Evolutionary conservation across 30 jellyfish, hydroid and myxozoan genomes (phyloP), one percentile per base, ranked within the genome.

Genomic region (Aurelia sp.): DNA sequence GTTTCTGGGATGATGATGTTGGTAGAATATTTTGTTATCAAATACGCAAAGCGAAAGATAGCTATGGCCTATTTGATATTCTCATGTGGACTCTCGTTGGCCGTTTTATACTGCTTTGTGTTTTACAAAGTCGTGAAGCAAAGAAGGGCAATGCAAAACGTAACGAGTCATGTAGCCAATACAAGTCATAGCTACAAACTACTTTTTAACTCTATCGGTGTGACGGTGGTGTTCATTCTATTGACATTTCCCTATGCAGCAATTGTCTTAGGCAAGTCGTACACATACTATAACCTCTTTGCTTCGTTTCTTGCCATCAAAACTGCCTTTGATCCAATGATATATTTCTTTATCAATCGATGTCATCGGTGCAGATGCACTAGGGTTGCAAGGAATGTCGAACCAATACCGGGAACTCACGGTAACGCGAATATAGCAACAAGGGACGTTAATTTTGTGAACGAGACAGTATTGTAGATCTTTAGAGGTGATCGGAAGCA

Each of bases 241-340:
- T 22, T 69, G 6, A 40, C 48, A 44, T 31, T 27, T 21, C 80
- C 80, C 20, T 69, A 10, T 69, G 80, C 80, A 19, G 48, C 44
- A 21, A 69, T 4, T 59, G 48, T 1, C 33, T 10, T 69, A n/a
- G 62, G 31, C n/a, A 35, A 19, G 20, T 40, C 31, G n/a, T 15
- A 8, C 44, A 9, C 0, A 10, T 35, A 22, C 11, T 0, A 3
- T 16, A 6, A 7, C 13, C 61, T 40, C 8, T 69, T 69, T 40
- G 38, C 80, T 1, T 27, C 62, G 20, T 69, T 69, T 69, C n/a
- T 69, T 31, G 80, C 80, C n/a, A 69, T 69, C n/a, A 69, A 35
- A 69, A 69, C 80, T 13, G 4, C 31, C 19, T 17, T 40, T 24
- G 80, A 69, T 69, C 80, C 80, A 6, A 4, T 22, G 19, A 59